Base-by-base conservation (phyloP, 2,797 vertebrate species). In the Karalla daura region DNA sequence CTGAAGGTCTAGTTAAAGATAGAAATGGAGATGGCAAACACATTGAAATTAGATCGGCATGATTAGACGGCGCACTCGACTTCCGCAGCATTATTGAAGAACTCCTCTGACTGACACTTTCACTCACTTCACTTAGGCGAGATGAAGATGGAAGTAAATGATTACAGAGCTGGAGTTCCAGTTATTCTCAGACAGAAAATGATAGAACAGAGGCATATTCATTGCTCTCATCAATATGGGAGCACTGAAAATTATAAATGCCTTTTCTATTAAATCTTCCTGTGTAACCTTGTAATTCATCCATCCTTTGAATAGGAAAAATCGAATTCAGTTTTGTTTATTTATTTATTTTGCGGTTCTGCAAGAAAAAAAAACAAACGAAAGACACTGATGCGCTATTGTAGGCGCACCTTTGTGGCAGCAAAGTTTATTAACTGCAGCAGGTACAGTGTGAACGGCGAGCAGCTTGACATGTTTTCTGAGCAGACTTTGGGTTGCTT, bases 1-100 rank as follows among this genome's bases (percentile, higher is more conserved):
- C 69, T 43, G 20, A 32, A 79, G 68, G 78, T 81, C 71, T 83
- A 60, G 70, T 67, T 83, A 84, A 81, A 81, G 72, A 84, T 80
- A 76, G 79, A 75, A 62, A 81, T 25, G 47, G 66, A 83, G 68
- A 82, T 63, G 64, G 66, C 70, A 79, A 83, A 82, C 74, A 63
- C 60, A 47, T 33, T 13, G 24, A 81, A 88, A 88, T 89, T 46
- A 82, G 73, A 88, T 78, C 0, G 0, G 39, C 37, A 59, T 83
- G 76, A 86, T 89, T 86, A 83, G 52, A 81, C 60, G 50, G 53
- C 27, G 32, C 74, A 23, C 55, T 69, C 36, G 1, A 75, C 72
- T 76, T 83, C 51, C 56, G 46, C 53, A 25, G 55, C 2, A 4
- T 80, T 84, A 81, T 77, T 85, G 66, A 78, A 83, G 68, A 86